These are phyloP conservation scores for Subacronicta megacephala DNA, from an alignment of 2,888 invertebrate species.

Conservation along the genomic window DNA sequence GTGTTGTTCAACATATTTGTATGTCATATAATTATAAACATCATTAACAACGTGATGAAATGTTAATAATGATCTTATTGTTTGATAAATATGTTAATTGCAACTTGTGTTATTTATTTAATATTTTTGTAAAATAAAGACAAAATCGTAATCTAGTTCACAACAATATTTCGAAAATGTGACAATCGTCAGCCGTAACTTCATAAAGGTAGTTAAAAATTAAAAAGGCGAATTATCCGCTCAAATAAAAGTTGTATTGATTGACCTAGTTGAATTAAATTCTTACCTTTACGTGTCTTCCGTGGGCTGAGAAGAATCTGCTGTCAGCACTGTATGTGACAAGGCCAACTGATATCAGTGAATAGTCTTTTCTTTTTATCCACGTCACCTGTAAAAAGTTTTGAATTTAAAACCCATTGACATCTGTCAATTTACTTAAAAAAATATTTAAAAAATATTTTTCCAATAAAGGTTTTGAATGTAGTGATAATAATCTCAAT, in stretches of 20 bases:
- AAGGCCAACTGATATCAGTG: slow-evolving; percentile 91
- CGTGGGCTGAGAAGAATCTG: slow-evolving; percentile 91
- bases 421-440: neutral
- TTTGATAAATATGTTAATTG: no score
- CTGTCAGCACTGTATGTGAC: slow-evolving; percentile 91
- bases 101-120: no score
- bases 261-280: neutral
- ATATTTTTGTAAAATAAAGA: no score
- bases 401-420: neutral
- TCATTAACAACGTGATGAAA: no score
- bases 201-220: no score
- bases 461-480: slow-evolving; percentile 2
- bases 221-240: no score
- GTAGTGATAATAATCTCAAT: neutral
- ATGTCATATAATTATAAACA: neutral
- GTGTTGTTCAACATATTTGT: neutral
- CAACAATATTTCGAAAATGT: no score
- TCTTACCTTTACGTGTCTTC: slow-evolving; percentile 89
- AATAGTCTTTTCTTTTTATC: slow-evolving; percentile 92
- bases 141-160: no score
- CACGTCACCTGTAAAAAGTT: slow-evolving; percentile 90
- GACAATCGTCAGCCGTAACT: no score
- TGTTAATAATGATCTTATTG: no score
- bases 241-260: no score
- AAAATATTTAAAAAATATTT: neutral